Evolutionary conservation across 2,797 vertebrate species (phyloP), one percentile per base, ranked within the genome.

Genomic region (Acanthornis magna): DNA sequence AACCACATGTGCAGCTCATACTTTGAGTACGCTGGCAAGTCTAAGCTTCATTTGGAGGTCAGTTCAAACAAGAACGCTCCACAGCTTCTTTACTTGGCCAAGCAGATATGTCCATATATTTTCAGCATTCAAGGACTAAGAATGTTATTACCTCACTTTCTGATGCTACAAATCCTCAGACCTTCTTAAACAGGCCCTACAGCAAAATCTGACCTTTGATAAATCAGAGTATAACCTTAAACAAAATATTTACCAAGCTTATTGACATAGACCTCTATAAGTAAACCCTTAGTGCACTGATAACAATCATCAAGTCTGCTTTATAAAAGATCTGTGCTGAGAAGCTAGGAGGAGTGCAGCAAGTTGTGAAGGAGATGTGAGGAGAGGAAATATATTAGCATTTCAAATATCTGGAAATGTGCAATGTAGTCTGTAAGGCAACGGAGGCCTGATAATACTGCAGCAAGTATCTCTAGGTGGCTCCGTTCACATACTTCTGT

Each of bases 401-500:
- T 60, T 92, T 89, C 68, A 76, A 92, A 2, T 62, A 80, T 30
- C 66, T 92, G 42, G 30, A 80, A 95, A 89, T 9, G 51, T 9
- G 5, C 7, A 1, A 66, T 76, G 34, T 13, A 75, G 58, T 16
- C 66, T 23, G 47, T 16, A 50, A 78, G 45, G 55, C 53, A 88
- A 92, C 42, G 36, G 45, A 96, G 79, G 70, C 75, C 65, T 25
- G 51, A 80, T 42, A 91, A 73, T 72, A 47, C 75, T 79, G 83
- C 77, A 75, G 85, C 85, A 90, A 91, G 73, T 15, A 86, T 95
- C 95, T 85, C 95, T 96, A 92, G 94, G 89, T 96, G 89, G 95
- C 95, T 95, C 95, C 82, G 63, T 87, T 79, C 62, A 88, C 91
- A 88, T 58, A 58, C 70, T 91, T 79, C 87, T 79, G 7, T 40